Conservation (phyloP, 2,797 vertebrate species). For the Okamejei kenojei region DNA sequence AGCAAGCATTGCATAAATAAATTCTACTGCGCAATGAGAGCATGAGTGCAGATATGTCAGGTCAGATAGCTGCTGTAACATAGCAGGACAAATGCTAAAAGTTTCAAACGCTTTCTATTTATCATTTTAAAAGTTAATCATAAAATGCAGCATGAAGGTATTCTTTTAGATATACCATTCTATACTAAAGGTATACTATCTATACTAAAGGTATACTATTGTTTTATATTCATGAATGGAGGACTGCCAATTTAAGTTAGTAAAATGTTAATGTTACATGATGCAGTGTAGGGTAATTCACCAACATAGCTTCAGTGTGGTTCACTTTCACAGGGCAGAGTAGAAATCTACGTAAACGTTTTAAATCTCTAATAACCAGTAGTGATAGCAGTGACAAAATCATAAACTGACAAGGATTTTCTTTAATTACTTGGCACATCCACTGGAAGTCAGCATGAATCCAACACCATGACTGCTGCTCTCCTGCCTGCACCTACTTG, state of each 20-base stretch:
- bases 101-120: neutral
- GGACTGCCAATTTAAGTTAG: neutral
- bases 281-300: neutral
- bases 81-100: neutral
- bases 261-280: neutral
- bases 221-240: neutral
- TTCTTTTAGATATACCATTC: no score
- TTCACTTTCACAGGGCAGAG: neutral
- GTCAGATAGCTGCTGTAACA: neutral
- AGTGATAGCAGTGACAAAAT: neutral
- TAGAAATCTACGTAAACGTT: neutral
- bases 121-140: neutral
- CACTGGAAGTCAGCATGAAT: neutral
- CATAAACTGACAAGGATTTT: neutral
- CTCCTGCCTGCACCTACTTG: neutral
- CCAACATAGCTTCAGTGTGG: neutral
- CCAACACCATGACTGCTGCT: neutral
- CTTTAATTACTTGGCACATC: neutral
- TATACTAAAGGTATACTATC: neutral
- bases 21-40: constrained; percentile 19
- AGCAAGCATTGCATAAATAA: constrained; percentile 36
- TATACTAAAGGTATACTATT: neutral
- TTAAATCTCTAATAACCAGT: neutral
- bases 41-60: neutral
- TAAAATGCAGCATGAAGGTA: neutral